A percentile compares a stretch with the other conserved stretches of the same genome.
Conservation (phyloP, 2,113 vertebrate genomes). For the Nyctereutes procyonoides region DNA sequence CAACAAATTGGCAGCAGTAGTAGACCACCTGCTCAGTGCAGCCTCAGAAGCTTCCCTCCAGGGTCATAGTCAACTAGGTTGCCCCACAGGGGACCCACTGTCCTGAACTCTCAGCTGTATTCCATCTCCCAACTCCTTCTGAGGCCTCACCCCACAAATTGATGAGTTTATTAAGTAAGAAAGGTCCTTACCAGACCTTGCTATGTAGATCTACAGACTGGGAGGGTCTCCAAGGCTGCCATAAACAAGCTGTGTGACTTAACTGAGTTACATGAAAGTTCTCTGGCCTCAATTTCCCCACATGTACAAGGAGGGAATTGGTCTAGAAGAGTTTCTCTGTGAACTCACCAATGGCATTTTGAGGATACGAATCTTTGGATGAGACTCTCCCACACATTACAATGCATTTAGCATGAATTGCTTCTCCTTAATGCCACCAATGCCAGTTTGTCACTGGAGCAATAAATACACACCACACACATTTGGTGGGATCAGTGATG, state of each 20-base stretch:
- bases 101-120: not conserved
- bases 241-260: not conserved
- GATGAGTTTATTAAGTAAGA: not conserved
- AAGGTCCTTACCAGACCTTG: not conserved
- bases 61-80: not conserved
- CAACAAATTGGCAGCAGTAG: not conserved
- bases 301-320: not conserved
- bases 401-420: not conserved
- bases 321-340: not conserved
- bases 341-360: not conserved
- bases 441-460: not conserved
- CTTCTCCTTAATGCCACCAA: not conserved
- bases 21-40: not conserved
- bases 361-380: slow-evolving; percentile 17
- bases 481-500: not conserved
- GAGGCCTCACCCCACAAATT: not conserved
- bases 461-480: not conserved
- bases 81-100: not conserved
- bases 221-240: not conserved
- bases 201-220: not conserved
- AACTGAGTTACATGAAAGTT: not conserved
- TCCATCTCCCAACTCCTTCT: not conserved
- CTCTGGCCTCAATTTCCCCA: not conserved
- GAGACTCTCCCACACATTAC: not conserved
- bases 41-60: not conserved